phyloP scores from a whole-genome alignment of 2,113 vertebrate genomes.

The Vimba vimba region DNA sequence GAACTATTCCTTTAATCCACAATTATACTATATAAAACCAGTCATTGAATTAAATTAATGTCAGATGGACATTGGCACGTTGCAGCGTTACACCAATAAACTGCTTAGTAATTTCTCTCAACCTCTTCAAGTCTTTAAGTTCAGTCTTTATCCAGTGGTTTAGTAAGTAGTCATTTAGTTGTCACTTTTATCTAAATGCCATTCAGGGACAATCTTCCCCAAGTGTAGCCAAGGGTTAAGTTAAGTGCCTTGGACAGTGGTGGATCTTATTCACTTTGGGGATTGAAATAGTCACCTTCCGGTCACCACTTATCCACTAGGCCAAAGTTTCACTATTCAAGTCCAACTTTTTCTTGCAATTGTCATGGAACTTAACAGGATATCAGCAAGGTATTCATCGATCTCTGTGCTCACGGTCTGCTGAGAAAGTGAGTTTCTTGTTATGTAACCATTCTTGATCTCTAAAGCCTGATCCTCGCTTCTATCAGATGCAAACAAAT shows the following conservation, averaged over 20 bases:
- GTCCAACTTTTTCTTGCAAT: too few relatives aligned
- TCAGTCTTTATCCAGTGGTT: neutral
- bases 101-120: neutral
- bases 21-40: too few relatives aligned
- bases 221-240: neutral
- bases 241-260: neutral
- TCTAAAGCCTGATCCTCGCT: neutral
- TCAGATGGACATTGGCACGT: neutral
- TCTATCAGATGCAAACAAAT: conserved; percentile 9
- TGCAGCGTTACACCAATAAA: too few relatives aligned
- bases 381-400: neutral
- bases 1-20: neutral
- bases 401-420: neutral
- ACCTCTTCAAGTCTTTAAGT: neutral
- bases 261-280: neutral
- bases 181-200: neutral
- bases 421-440: neutral
- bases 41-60: neutral
- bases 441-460: neutral
- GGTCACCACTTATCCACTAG: neutral
- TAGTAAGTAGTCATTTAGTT: neutral
- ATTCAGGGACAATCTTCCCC: neutral
- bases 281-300: neutral
- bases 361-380: neutral
- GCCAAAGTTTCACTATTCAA: neutral